These are phyloP conservation scores for Xestia rhomboidea DNA, from an alignment of 2,888 invertebrate species.

Conservation along the genomic window DNA sequence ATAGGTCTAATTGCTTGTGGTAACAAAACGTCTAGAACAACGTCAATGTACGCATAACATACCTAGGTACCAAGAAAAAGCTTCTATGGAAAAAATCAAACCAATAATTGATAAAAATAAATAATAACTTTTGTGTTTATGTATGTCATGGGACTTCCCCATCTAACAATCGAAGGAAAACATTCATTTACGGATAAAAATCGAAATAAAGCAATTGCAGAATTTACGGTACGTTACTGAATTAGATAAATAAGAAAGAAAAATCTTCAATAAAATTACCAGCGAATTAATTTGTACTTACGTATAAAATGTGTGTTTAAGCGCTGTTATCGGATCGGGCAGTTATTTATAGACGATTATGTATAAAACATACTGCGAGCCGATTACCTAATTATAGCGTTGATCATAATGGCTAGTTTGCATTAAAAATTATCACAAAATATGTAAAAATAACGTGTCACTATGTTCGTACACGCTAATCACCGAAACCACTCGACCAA, in stretches of 20 bases:
- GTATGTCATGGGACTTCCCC: conserved; percentile 2
- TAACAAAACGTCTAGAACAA: conserved; percentile 19
- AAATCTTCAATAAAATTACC: background rate
- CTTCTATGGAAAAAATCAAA: background rate
- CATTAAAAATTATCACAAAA: background rate
- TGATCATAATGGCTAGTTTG: conserved; percentile 16
- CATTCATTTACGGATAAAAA: background rate
- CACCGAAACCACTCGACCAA: background rate
- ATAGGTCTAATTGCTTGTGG: conserved; percentile 27
- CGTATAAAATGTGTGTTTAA: conserved; percentile 24
- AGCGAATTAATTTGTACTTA: conserved; percentile 5
- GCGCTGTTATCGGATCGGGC: conserved; percentile 15
- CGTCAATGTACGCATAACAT: background rate
- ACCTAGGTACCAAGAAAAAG: background rate
- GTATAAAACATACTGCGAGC: background rate
- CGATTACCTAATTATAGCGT: conserved; percentile 20
- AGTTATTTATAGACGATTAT: conserved; percentile 45
- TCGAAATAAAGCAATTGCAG: background rate
- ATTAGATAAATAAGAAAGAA: conserved; percentile 6
- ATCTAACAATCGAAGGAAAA: conserved; percentile 14
- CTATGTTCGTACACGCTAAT: background rate
- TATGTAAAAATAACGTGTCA: background rate
- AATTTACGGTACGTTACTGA: background rate
- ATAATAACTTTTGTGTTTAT: background rate
- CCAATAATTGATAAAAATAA: background rate